A percentile compares a stretch with the other conserved stretches of the same genome.
Conservation (phyloP, 2,888 invertebrate species). For the Rhagonycha fulva region DNA sequence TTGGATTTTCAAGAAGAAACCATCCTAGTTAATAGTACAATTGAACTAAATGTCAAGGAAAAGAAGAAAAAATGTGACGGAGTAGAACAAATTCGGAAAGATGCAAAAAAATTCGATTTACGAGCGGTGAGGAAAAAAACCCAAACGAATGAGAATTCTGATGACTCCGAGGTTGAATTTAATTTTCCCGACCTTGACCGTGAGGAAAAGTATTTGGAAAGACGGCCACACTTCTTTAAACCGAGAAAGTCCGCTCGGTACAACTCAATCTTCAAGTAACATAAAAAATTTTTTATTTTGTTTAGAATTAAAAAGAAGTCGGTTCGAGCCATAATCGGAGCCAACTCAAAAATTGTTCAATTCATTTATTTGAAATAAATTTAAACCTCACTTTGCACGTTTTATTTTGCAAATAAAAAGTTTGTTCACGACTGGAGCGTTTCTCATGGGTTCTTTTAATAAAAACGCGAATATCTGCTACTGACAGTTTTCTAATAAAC, state of each 20-base stretch:
- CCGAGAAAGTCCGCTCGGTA: background rate
- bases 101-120: too few species aligned
- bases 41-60: too few species aligned
- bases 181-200: background rate
- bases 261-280: background rate
- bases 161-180: background rate
- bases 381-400: slow-evolving; percentile 5
- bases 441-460: slow-evolving; percentile 34
- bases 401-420: background rate
- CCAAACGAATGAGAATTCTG: too few species aligned
- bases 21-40: too few species aligned
- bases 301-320: background rate
- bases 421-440: slow-evolving; percentile 25
- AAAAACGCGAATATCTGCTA: slow-evolving; percentile 38
- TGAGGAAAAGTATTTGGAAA: background rate
- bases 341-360: background rate
- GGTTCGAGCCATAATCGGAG: background rate
- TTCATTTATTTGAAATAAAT: background rate
- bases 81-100: too few species aligned
- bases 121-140: too few species aligned
- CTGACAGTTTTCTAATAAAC: slow-evolving; percentile 41
- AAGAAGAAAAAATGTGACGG: background rate
- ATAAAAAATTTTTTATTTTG: background rate
- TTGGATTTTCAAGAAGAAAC: too few species aligned
- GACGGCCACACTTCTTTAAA: background rate